Evolutionary conservation across 2,888 invertebrate genomes (phyloP).

Genomic region (Carcina quercana): DNA sequence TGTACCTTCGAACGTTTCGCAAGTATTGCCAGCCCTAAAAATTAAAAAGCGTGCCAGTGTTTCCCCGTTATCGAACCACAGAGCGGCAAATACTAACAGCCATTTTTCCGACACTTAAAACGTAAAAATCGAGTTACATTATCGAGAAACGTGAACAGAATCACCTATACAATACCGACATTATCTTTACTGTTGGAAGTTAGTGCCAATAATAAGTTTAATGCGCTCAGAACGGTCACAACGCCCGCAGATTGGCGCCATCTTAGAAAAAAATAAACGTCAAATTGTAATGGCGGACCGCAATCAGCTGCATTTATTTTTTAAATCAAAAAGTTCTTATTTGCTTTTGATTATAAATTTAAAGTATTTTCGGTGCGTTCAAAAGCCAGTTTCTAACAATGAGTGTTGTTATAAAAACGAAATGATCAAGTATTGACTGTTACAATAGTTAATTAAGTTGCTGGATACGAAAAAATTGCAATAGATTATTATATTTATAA

Average conservation of each 20-base stretch:
- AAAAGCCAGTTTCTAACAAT: background rate
- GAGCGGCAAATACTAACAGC: constrained; percentile 36
- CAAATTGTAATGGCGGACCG: constrained; percentile 27
- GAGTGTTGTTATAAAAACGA: no score
- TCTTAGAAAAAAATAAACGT: constrained; percentile 40
- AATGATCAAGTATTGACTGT: no score
- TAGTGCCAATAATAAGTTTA: constrained; percentile 66
- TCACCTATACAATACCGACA: constrained; percentile 55
- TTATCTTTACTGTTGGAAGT: constrained; percentile 60
- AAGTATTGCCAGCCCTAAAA: constrained; percentile 40
- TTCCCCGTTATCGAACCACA: constrained; percentile 42
- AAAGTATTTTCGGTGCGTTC: constrained; percentile 1
- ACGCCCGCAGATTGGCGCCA: constrained; percentile 42
- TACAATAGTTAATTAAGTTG: no score
- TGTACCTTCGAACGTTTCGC: constrained; percentile 29
- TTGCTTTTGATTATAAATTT: constrained; percentile 1
- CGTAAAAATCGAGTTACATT: constrained; percentile 57
- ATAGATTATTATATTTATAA: no score
- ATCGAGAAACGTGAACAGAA: constrained; percentile 59
- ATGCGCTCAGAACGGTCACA: constrained; percentile 35
- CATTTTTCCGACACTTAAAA: constrained; percentile 54
- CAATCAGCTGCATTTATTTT: constrained; percentile 17
- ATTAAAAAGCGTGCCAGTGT: constrained; percentile 33
- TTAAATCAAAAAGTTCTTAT: constrained; percentile 6
- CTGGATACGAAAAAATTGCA: no score